A percentile compares a stretch with the other conserved stretches of the same genome.
Evolutionary conservation across 2,113 vertebrate species (phyloP).

Genomic region (Bucco capensis): DNA sequence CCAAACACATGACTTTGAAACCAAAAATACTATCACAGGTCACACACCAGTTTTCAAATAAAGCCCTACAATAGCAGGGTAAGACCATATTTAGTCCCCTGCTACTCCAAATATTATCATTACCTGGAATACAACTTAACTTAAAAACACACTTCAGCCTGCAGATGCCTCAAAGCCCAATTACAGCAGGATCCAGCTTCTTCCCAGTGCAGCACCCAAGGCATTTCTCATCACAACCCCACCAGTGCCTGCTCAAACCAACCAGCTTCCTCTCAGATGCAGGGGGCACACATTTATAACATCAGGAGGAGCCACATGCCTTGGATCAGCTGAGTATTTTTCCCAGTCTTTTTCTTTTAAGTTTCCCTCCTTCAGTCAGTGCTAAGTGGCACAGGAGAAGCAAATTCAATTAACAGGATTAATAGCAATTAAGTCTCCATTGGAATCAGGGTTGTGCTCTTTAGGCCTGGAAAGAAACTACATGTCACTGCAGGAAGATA

Average conservation of each 20-base stretch:
- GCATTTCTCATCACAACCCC: neutral
- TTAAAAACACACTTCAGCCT: neutral
- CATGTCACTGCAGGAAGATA: slow-evolving; percentile 6
- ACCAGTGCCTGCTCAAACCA: accelerated
- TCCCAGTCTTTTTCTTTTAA: neutral
- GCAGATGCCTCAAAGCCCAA: neutral
- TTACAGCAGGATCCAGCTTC: neutral
- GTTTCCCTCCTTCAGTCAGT: neutral
- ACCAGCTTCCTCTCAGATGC: accelerated
- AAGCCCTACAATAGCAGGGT: neutral
- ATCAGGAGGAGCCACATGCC: neutral
- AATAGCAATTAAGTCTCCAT: slow-evolving; percentile 27
- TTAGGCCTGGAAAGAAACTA: slow-evolving; percentile 13
- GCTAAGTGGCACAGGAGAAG: slow-evolving; percentile 8
- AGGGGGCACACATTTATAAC: neutral
- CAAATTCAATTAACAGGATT: slow-evolving; percentile 48
- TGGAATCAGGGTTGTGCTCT: slow-evolving; percentile 13
- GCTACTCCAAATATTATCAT: neutral
- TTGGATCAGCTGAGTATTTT: neutral
- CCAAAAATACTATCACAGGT: neutral
- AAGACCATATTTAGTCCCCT: neutral
- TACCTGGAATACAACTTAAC: neutral
- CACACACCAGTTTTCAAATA: neutral
- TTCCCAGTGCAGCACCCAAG: neutral
- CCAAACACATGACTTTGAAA: neutral